Conservation (phyloP, 1,140 invertebrate species). For the Magallana gigas region DNA sequence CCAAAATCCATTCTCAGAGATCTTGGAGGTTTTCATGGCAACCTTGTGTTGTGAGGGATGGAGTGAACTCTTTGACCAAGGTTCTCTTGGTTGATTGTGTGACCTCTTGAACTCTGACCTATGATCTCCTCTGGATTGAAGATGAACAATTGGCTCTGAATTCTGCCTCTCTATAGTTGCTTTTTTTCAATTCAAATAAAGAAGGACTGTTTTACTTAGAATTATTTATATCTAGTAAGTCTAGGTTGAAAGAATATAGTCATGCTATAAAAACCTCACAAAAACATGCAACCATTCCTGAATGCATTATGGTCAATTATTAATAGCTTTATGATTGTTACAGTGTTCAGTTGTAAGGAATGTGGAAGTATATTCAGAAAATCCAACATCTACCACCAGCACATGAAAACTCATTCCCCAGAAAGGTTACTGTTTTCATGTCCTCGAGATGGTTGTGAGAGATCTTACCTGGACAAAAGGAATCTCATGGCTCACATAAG, state of each 20-base stretch:
- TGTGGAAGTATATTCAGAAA: neutral
- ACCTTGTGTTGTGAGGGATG: neutral
- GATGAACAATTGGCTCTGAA: conserved; percentile 47
- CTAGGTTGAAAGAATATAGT: no score
- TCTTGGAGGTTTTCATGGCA: neutral
- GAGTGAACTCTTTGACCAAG: conserved; percentile 3
- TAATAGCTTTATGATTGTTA: neutral
- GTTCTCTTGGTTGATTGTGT: neutral
- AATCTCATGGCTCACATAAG: conserved; percentile 63
- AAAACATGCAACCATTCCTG: conserved; percentile 23
- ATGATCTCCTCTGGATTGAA: conserved; percentile 36
- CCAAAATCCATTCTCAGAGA: neutral
- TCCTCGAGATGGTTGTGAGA: conserved; percentile 59
- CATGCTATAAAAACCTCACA: no score
- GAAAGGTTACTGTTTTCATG: conserved; percentile 57
- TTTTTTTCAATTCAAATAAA: no score
- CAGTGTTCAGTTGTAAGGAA: conserved; percentile 4
- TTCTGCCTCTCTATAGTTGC: conserved; percentile 2
- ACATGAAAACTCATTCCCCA: conserved; percentile 56
- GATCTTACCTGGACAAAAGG: conserved; percentile 58
- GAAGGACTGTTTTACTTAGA: no score
- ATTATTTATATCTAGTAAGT: no score
- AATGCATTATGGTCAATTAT: conserved; percentile 6
- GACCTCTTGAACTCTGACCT: neutral
- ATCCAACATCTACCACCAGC: conserved; percentile 25